Conservation (phyloP, 2,888 invertebrate species). For the Napeogenes inachia region DNA sequence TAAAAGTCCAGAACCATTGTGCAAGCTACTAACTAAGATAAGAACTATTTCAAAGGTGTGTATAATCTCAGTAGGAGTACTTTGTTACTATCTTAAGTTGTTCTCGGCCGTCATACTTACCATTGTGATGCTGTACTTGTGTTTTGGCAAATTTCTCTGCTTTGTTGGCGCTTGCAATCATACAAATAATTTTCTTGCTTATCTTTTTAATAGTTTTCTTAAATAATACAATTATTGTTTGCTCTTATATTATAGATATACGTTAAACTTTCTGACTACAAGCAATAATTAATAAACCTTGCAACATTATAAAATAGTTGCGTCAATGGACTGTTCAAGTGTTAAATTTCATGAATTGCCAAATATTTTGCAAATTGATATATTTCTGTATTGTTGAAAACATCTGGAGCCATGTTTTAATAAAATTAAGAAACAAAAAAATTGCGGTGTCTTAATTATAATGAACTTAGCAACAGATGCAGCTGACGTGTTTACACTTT, state of each 20-base stretch:
- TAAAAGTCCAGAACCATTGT: background rate
- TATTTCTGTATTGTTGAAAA: slow-evolving; percentile 12
- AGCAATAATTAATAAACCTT: too few relatives aligned
- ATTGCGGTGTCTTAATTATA: slow-evolving; percentile 24
- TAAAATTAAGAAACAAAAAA: slow-evolving; percentile 21
- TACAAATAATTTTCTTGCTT: slow-evolving; percentile 36
- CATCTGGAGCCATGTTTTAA: slow-evolving; percentile 23
- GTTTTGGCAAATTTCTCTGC: slow-evolving; percentile 53
- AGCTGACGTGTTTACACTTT: slow-evolving; percentile 25
- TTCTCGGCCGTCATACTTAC: slow-evolving; percentile 15
- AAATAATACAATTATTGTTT: background rate
- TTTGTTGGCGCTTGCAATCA: slow-evolving; percentile 45
- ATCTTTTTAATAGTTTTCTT: background rate
- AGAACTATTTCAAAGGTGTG: background rate
- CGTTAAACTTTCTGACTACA: too few relatives aligned
- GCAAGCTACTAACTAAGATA: background rate
- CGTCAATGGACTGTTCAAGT: background rate
- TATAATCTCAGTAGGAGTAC: background rate
- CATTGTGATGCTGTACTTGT: slow-evolving; percentile 47
- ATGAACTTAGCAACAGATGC: slow-evolving; percentile 32
- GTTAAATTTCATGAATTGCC: background rate
- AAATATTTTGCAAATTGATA: background rate
- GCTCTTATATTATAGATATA: background rate
- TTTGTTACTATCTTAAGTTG: slow-evolving; percentile 4
- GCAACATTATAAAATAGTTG: too few relatives aligned